Percentiles rank a stretch among this genome's conserved stretches.
Evolutionary conservation across 2,888 invertebrate genomes (phyloP).

Genomic region (Escarpia spicata): DNA sequence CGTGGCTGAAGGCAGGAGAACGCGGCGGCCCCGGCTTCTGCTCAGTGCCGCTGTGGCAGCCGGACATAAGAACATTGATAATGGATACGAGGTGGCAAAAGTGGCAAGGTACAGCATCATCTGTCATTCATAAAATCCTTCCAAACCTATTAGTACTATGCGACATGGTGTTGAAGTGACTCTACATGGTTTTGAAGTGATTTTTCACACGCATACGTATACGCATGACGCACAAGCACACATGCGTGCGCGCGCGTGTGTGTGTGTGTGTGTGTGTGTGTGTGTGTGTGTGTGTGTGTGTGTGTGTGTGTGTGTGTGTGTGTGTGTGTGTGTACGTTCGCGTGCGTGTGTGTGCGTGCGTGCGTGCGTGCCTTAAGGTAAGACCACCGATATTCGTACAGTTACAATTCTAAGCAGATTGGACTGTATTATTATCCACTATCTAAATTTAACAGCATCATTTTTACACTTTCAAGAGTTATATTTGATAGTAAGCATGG

Average conservation of each 20-base stretch:
- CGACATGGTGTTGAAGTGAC: slow-evolving; percentile 36
- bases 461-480: not conserved
- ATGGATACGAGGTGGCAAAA: slow-evolving; percentile 50
- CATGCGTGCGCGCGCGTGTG: too few species aligned
- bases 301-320: too few species aligned
- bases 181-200: slow-evolving; percentile 27
- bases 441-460: not conserved
- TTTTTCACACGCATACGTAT: not conserved
- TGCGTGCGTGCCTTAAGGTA: too few species aligned
- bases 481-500: not conserved
- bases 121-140: slow-evolving; percentile 49
- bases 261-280: too few species aligned
- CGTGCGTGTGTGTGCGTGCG: too few species aligned
- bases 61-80: slow-evolving; percentile 53
- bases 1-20: slow-evolving; percentile 47
- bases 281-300: too few species aligned
- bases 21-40: slow-evolving; percentile 48
- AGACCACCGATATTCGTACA: too few species aligned
- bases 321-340: too few species aligned
- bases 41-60: slow-evolving; percentile 59
- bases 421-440: too few species aligned
- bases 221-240: too few species aligned
- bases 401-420: too few species aligned
- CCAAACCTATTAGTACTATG: slow-evolving; percentile 51
- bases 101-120: not conserved